Percentiles rank a stretch among this genome's conserved stretches.
These are phyloP conservation scores for Macrobrachium nipponense DNA, from an alignment of 1,140 invertebrate genomes.

Conservation along the genomic window DNA sequence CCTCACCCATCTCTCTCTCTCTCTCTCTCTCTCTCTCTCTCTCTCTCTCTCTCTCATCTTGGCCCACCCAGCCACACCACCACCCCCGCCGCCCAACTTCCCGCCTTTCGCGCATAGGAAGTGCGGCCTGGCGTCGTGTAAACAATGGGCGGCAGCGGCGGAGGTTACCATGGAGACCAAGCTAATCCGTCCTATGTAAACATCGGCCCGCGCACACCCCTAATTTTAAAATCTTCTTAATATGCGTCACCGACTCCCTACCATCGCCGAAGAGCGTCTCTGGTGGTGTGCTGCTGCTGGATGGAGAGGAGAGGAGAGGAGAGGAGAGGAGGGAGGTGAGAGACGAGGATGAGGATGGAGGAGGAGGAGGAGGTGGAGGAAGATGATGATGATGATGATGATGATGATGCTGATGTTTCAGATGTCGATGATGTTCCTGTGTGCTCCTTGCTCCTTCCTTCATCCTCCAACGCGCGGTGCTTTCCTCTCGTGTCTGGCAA, in stretches of 20 bases:
- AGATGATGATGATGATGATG: too few relatives aligned
- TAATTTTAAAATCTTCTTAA: conserved; percentile 62
- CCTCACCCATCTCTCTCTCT: background rate
- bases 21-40: background rate
- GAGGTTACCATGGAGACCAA: conserved; percentile 50
- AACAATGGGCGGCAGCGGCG: conserved; percentile 40
- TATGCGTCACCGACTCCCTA: conserved; percentile 55
- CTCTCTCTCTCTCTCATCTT: background rate
- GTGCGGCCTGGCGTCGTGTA: conserved; percentile 43
- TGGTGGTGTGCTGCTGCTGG: background rate
- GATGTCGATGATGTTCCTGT: too few relatives aligned
- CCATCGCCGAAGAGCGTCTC: conserved; percentile 38
- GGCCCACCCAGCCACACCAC: background rate
- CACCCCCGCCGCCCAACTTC: conserved; percentile 11
- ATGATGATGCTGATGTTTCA: too few relatives aligned
- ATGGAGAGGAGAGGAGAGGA: background rate
- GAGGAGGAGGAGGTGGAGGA: background rate
- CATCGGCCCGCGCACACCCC: conserved; percentile 34
- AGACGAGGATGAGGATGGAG: background rate
- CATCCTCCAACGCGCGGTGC: too few relatives aligned
- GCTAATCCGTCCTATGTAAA: conserved; percentile 58
- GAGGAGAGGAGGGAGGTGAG: background rate
- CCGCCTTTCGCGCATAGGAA: conserved; percentile 39
- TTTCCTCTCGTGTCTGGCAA: too few relatives aligned
- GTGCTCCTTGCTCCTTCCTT: too few relatives aligned